Conservation (phyloP, 2,113 vertebrate species). For the Electrona antarctica region DNA sequence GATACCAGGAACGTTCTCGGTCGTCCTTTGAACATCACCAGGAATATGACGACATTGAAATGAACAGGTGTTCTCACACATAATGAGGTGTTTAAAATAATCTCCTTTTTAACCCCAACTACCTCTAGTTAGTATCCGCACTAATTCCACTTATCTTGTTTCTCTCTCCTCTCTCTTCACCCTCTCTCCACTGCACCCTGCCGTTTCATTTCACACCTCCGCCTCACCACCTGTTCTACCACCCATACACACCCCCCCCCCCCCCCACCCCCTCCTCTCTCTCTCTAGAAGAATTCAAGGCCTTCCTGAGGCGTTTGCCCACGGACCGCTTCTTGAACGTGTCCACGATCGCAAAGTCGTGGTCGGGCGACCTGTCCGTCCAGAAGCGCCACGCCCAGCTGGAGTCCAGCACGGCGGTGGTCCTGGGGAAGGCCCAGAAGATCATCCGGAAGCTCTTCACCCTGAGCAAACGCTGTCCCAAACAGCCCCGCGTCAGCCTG, state of each 20-base stretch:
- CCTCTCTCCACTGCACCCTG: conserved; percentile 6
- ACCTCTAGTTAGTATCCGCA: neutral
- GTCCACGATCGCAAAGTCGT: conserved; percentile 89
- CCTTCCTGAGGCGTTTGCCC: conserved; percentile 88
- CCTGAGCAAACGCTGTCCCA: conserved; percentile 93
- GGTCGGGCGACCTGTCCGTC: conserved; percentile 84
- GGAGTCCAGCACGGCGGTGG: conserved; percentile 83
- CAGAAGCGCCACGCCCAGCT: conserved; percentile 91
- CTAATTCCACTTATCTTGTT: conserved; percentile 1
- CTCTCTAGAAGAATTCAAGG: conserved; percentile 90
- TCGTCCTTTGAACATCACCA: conserved; percentile 24
- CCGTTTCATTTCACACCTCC: neutral
- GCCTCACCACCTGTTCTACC: neutral
- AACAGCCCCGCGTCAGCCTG: conserved; percentile 89
- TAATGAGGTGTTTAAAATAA: neutral
- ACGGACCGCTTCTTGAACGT: conserved; percentile 89
- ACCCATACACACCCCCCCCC: conserved; percentile 5
- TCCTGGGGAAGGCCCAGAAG: conserved; percentile 87
- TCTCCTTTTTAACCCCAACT: too few relatives aligned
- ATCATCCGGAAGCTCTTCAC: conserved; percentile 92
- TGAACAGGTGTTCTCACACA: conserved; percentile 20
- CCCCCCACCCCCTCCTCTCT: conserved; percentile 11
- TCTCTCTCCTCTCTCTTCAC: conserved; percentile 1
- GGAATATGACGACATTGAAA: conserved; percentile 6
- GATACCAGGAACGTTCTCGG: conserved; percentile 19